These are phyloP conservation scores for Andricus quercusramuli DNA, from an alignment of 2,888 invertebrate species.

Conservation along the genomic window DNA sequence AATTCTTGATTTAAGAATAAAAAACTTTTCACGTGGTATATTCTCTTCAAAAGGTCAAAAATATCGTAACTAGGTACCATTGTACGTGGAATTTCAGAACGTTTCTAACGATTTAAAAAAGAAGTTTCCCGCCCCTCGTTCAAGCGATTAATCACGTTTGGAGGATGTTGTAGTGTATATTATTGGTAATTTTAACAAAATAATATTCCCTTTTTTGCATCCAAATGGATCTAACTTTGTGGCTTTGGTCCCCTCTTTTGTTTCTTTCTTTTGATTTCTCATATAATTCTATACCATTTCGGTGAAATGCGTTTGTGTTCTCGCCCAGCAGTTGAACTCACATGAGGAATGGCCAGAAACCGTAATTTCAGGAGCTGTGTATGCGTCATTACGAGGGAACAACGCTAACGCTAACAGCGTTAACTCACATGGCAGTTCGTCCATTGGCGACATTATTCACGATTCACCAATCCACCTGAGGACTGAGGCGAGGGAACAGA, in stretches of 20 bases:
- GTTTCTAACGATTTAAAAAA: too few relatives aligned
- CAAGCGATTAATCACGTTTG: too few relatives aligned
- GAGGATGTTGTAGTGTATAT: too few relatives aligned
- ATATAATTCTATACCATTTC: constrained; percentile 1
- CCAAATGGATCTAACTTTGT: background rate
- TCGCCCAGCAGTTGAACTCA: constrained; percentile 42
- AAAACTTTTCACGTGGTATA: too few relatives aligned
- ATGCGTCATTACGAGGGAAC: constrained; percentile 75
- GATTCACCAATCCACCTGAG: constrained; percentile 43
- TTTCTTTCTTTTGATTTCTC: background rate
- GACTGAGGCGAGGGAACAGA: constrained; percentile 16
- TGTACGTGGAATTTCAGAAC: too few relatives aligned
- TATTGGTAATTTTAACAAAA: too few relatives aligned
- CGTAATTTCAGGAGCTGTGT: constrained; percentile 67
- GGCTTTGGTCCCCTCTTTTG: too few relatives aligned
- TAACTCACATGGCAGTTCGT: constrained; percentile 65
- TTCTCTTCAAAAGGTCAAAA: too few relatives aligned
- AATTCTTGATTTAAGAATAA: too few relatives aligned
- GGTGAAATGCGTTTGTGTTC: constrained; percentile 12
- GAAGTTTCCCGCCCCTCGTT: too few relatives aligned
- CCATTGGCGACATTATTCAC: constrained; percentile 68
- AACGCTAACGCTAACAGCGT: constrained; percentile 67
- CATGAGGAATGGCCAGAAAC: constrained; percentile 60
- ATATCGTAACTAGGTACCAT: too few relatives aligned
- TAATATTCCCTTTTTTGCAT: too few relatives aligned